Evolutionary conservation across 2,888 invertebrate species (phyloP), one percentile per base, ranked within the genome.

Genomic region (Caenorhabditis doughertyi): DNA sequence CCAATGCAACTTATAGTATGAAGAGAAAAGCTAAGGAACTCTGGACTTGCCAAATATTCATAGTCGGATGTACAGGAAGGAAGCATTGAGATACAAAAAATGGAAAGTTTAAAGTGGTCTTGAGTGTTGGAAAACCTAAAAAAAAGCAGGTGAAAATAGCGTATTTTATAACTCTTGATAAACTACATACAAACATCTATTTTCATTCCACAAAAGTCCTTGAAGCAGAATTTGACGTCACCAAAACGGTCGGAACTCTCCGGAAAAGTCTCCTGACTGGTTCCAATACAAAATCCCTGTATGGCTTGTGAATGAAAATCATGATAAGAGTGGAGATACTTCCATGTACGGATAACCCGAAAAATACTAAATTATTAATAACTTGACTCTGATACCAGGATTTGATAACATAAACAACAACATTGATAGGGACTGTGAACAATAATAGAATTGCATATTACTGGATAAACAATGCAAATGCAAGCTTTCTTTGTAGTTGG

Each of bases 281-380:
- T 7, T 9, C 2, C 21, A 53, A 16, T 7, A 23, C 18, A 44
- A 56, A 68, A 27, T 55, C 55, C 4, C 56, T 42, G 44, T 73
- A 73, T 11, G 72, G 72, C 2, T 42, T 53, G 27, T 73, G 72
- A 44, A 42, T 25, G 5, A 62, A 32, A 9, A 73, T 42, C 72
- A 64, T 73, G 1, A 73, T 55, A 8, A 73, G 42, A 29, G 64
- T 73, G 11, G 72, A 53, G 16, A 7, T 18, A 16, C 29, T 27
- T 5, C 72, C 72, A 39, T 73, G 72, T 11, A 13, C 4, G 0
- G 53, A n/a, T 0, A 73, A 8, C 13, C 53, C 13, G 5, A 73
- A 16, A 2, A 64, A 42, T 3, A 58, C 29, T 3, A 73, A 23
- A 55, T 73, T 73, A 44, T 73, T 73, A 29, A 42, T 11, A 5